These are phyloP conservation scores for Drosophila insularis DNA, from an alignment of 1,140 invertebrate genomes.

Conservation along the genomic window DNA sequence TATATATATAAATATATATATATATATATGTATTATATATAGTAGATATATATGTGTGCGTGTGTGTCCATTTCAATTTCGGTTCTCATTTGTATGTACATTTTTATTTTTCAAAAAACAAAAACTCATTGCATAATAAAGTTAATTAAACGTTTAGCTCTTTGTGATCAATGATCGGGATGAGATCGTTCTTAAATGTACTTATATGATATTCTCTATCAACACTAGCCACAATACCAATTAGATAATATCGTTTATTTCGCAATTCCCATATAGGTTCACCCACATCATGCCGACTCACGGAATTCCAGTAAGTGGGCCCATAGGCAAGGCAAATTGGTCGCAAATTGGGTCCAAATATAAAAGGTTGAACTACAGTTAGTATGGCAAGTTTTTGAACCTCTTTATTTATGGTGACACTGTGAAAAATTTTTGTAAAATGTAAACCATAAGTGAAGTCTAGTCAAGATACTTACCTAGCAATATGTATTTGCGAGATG, in stretches of 20 bases:
- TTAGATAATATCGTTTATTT: background rate
- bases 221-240: background rate
- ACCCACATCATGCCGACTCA: background rate
- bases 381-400: background rate
- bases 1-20: constrained; percentile 57
- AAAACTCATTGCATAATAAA: constrained; percentile 64
- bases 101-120: constrained; percentile 52
- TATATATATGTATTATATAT: constrained; percentile 63
- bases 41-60: constrained; percentile 57
- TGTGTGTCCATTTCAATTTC: constrained; percentile 45
- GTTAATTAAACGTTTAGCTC: constrained; percentile 61
- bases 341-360: constrained; percentile 1
- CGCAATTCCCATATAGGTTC: background rate
- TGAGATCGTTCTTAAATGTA: background rate
- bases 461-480: constrained; percentile 10
- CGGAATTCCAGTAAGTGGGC: accelerated
- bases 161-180: background rate
- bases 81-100: constrained; percentile 63
- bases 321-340: constrained; percentile 20
- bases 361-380: constrained; percentile 9
- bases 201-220: background rate
- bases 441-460: background rate
- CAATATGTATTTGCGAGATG: constrained; percentile 8
- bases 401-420: no score
- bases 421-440: no score